These are phyloP conservation scores for Rhagonycha lutea DNA, from an alignment of 2,888 invertebrate genomes.

Conservation along the genomic window DNA sequence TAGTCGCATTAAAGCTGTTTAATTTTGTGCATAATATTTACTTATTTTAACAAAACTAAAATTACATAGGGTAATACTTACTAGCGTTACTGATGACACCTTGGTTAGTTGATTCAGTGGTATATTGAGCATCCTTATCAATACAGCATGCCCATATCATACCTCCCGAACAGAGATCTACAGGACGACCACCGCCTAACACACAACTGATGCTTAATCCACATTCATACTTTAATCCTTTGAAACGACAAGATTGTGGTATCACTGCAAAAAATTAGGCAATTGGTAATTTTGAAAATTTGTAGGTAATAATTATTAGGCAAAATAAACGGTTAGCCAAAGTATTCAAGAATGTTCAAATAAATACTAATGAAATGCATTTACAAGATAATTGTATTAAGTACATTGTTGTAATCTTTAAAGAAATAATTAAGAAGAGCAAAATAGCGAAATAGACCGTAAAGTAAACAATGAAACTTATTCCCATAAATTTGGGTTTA, in stretches of 20 bases:
- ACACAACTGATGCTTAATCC: conserved; percentile 91
- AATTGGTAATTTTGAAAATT: too few species aligned
- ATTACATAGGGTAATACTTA: conserved; percentile 62
- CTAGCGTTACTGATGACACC: conserved; percentile 83
- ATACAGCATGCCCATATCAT: conserved; percentile 95
- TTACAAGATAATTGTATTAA: not conserved
- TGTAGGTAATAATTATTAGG: not conserved
- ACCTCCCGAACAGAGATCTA: conserved; percentile 90
- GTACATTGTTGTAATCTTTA: not conserved
- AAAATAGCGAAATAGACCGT: not conserved
- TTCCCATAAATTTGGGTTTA: not conserved
- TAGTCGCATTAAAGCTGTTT: not conserved
- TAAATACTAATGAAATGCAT: not conserved
- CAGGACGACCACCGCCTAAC: conserved; percentile 81
- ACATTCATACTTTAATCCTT: conserved; percentile 85
- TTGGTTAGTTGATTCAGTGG: conserved; percentile 55
- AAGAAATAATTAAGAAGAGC: not conserved
- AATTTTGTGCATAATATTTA: not conserved
- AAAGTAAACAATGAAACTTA: not conserved
- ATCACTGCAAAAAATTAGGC: conserved; percentile 71
- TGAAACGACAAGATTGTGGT: conserved; percentile 83
- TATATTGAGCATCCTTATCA: conserved; percentile 63
- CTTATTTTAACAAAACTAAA: not conserved
- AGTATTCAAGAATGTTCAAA: not conserved
- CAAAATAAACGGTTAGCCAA: not conserved